phyloP scores from a whole-genome alignment of 2,888 invertebrate genomes.

The Chaetogeoica ovagalla region DNA sequence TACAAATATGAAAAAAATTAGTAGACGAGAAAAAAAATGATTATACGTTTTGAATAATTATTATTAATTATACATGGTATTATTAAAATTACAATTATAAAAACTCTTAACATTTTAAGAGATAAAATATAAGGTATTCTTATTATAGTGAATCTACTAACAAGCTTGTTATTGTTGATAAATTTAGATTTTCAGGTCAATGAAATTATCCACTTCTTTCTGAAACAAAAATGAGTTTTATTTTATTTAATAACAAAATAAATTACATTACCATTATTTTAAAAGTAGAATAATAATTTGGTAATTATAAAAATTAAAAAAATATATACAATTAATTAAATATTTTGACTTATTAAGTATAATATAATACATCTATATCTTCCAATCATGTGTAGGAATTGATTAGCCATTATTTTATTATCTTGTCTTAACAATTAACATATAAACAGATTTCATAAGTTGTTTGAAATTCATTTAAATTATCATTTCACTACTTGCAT shows the following conservation, averaged over 20 bases:
- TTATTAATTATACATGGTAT: too few relatives aligned
- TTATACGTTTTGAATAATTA: too few relatives aligned
- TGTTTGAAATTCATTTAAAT: slow-evolving; percentile 17
- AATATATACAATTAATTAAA: not conserved
- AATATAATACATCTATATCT: not conserved
- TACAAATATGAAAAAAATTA: too few relatives aligned
- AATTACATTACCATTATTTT: not conserved
- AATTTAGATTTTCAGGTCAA: too few relatives aligned
- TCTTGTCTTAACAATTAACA: not conserved
- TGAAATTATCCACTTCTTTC: not conserved
- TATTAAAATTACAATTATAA: too few relatives aligned
- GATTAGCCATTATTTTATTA: not conserved
- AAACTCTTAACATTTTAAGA: too few relatives aligned
- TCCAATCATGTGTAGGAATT: not conserved
- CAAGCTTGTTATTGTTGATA: too few relatives aligned
- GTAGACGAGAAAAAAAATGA: too few relatives aligned
- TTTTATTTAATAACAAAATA: not conserved
- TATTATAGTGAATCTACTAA: too few relatives aligned
- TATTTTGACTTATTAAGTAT: not conserved
- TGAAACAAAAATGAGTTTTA: slow-evolving; percentile 20
- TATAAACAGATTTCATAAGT: not conserved
- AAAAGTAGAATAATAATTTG: too few relatives aligned
- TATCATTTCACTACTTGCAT: slow-evolving; percentile 47
- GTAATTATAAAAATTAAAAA: not conserved
- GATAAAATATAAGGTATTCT: too few relatives aligned